These are phyloP conservation scores for Eilema caniola DNA, from an alignment of 2,888 invertebrate genomes.

Conservation along the genomic window DNA sequence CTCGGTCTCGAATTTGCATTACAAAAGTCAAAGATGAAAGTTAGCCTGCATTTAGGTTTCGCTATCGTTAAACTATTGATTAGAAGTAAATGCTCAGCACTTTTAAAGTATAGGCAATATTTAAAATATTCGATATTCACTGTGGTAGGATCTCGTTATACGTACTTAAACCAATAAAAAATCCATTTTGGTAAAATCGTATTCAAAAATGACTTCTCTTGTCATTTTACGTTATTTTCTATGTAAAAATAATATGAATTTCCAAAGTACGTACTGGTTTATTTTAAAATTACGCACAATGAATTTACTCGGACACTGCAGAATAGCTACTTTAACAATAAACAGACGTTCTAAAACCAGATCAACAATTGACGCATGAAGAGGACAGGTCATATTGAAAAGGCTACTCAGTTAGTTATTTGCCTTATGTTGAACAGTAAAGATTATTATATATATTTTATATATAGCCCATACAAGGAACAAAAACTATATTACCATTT, in stretches of 20 bases:
- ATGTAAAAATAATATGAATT: too few species aligned
- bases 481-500: too few species aligned
- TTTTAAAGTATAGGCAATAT: neutral
- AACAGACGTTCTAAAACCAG: constrained; percentile 8
- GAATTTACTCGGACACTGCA: constrained; percentile 3
- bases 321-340: constrained; percentile 13
- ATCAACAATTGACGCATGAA: constrained; percentile 22
- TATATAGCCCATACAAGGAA: too few species aligned
- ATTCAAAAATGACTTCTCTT: neutral
- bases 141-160: neutral
- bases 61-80: too few species aligned
- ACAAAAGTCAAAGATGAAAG: too few species aligned
- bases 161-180: neutral
- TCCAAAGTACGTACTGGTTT: too few species aligned
- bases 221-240: neutral
- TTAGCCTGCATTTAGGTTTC: too few species aligned
- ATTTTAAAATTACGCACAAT: neutral
- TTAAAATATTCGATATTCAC: neutral
- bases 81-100: too few species aligned
- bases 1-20: neutral
- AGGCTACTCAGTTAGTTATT: neutral
- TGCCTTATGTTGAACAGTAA: neutral
- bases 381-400: constrained; percentile 12
- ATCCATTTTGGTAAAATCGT: neutral
- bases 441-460: too few species aligned